Base-by-base conservation (phyloP, 1,140 invertebrate genomes). In the Portunus trituberculatus region DNA sequence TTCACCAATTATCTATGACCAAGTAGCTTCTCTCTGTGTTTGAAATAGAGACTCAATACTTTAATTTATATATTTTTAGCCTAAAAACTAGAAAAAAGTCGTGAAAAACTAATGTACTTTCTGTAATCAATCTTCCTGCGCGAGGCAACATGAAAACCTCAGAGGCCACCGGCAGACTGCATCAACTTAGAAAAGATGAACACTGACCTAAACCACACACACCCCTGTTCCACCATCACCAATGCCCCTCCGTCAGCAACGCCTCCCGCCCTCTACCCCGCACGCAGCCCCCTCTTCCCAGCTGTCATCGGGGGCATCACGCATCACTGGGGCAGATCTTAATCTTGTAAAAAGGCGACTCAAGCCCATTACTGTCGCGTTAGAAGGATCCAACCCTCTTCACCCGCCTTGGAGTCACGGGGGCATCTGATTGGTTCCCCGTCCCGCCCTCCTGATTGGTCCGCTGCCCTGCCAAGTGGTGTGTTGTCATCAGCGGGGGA, bases 391-490 rank as follows among this genome's bases (percentile, higher is more conserved):
- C 67, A n/a, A n/a, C n/a, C 67, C 67, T 76, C 67, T 76, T 76
- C 67, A 76, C 67, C 67, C 12, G 12, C 20, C 20, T n/a, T 2
- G 67, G 67, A 76, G 67, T 76, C 67, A 76, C 20, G 67, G 67
- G 12, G 6, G 67, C 67, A 76, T 12, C 67, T 76, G 67, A 76
- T 76, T 76, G 67, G 67, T 25, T 20, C 12, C 12, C 67, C 20
- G 67, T 76, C 67, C 88, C 86, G 52, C 52, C 52, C 59, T 92
- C 46, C 39, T 86, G 92, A 93, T 93, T 86, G 82, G 82, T 93
- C 39, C 32, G 32, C 82, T 88, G 83, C 31, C 67, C 84, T 32
- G 86, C 84, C n/a, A 46, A 12, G 45, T 93, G 52, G 52, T 59
- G 84, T 88, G 31, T 52, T 88, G 16, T 93, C 84, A 52, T 52